Evolutionary conservation across 2,797 vertebrate species (phyloP).

Genomic region (Muscicapa comitata): DNA sequence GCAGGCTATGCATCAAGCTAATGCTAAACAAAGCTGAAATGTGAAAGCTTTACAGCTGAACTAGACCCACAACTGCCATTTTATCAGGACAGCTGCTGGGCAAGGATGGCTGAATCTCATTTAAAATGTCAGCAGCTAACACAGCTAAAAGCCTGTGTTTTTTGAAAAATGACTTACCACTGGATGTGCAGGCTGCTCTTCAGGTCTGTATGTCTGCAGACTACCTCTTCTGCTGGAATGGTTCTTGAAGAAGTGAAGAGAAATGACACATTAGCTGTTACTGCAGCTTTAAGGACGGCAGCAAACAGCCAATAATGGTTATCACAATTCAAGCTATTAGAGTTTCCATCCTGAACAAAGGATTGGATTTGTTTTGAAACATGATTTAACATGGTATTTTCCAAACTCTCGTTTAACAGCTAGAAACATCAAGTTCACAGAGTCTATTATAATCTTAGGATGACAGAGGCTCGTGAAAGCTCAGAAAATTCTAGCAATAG

Average conservation of each 20-base stretch:
- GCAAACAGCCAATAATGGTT: neutral
- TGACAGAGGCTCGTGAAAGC: neutral
- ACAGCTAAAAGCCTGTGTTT: neutral
- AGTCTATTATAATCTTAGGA: neutral
- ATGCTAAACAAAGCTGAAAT: neutral
- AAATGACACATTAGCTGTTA: neutral
- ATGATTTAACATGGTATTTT: neutral
- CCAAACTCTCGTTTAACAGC: neutral
- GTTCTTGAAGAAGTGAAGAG: conserved; percentile 66
- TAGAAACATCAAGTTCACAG: neutral
- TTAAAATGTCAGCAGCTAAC: neutral
- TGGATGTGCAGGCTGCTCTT: conserved; percentile 86
- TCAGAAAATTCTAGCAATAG: neutral
- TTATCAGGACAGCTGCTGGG: neutral
- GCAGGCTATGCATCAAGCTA: neutral
- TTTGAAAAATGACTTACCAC: conserved; percentile 76
- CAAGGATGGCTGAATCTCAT: neutral
- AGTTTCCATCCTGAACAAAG: neutral
- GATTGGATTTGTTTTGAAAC: neutral
- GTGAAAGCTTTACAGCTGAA: neutral
- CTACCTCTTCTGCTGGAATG: conserved; percentile 86
- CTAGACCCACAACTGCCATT: neutral
- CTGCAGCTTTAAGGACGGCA: neutral
- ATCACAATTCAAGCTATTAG: neutral
- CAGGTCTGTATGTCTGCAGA: conserved; percentile 77